phyloP scores from a whole-genome alignment of 2,888 invertebrate genomes.

The Eudasyphora cyanicolor region DNA sequence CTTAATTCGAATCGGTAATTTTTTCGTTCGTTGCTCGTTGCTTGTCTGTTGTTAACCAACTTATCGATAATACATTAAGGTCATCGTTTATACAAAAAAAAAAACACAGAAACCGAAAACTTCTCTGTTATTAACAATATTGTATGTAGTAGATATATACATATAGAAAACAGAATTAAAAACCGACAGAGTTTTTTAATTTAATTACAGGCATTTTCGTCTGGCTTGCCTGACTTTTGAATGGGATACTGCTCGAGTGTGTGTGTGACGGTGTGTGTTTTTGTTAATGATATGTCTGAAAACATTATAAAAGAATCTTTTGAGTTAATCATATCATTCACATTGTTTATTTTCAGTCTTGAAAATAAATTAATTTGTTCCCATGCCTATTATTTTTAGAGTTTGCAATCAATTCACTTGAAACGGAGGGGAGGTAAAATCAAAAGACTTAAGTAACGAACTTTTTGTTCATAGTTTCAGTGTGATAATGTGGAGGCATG shows the following conservation, averaged over 20 bases:
- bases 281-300: neutral
- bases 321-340: neutral
- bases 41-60: neutral
- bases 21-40: neutral
- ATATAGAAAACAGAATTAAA: no score
- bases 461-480: no score
- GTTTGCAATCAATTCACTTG: neutral
- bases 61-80: constrained; percentile 16
- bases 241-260: neutral
- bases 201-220: neutral
- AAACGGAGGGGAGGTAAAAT: neutral
- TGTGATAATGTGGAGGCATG: no score
- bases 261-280: neutral
- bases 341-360: neutral
- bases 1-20: neutral
- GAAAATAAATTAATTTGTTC: neutral
- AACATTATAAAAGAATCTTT: neutral
- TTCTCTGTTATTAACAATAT: neutral
- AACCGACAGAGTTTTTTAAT: neutral
- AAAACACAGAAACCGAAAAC: no score
- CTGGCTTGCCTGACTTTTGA: neutral
- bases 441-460: neutral
- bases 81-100: neutral
- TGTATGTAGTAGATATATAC: neutral
- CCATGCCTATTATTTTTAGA: no score